Evolutionary conservation across 1,140 invertebrate species (phyloP).

Genomic region (Drosophila nebulosa): DNA sequence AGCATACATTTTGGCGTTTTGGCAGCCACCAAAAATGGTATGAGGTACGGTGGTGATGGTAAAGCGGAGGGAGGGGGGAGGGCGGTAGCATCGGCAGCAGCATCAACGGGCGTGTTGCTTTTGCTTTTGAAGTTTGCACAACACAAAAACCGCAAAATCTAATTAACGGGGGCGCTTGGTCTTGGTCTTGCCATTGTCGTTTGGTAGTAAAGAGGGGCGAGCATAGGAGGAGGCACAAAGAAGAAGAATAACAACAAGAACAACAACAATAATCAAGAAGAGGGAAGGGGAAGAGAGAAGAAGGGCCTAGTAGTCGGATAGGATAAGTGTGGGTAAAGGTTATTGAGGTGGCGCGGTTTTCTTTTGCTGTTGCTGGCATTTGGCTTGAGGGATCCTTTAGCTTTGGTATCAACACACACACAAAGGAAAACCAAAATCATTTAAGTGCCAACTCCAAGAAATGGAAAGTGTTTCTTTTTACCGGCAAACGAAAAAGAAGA

Average conservation of each 20-base stretch:
- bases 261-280: neutral
- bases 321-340: conserved; percentile 21
- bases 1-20: conserved; percentile 75
- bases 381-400: conserved; percentile 29
- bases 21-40: conserved; percentile 41
- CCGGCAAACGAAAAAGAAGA: neutral
- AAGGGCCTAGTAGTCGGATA: neutral
- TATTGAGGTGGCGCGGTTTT: conserved; percentile 55
- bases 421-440: neutral
- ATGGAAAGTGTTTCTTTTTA: conserved; percentile 52
- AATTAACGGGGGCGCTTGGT: conserved; percentile 72
- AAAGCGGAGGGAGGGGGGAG: neutral
- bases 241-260: no score
- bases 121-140: conserved; percentile 79
- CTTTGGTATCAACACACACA: conserved; percentile 1
- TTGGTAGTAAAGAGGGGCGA: neutral
- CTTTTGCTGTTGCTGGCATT: conserved; percentile 64
- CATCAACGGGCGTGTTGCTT: conserved; percentile 44
- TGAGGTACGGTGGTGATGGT: neutral
- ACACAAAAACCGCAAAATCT: conserved; percentile 78
- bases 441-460: conserved; percentile 44
- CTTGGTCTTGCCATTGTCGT: conserved; percentile 57
- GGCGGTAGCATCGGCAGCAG: conserved; percentile 3
- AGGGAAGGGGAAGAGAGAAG: neutral
- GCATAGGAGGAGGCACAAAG: no score